Percentiles rank a stretch among this genome's conserved stretches.
These are phyloP conservation scores for Octonoba sinensis DNA, from an alignment of 2,888 invertebrate species.

Conservation along the genomic window DNA sequence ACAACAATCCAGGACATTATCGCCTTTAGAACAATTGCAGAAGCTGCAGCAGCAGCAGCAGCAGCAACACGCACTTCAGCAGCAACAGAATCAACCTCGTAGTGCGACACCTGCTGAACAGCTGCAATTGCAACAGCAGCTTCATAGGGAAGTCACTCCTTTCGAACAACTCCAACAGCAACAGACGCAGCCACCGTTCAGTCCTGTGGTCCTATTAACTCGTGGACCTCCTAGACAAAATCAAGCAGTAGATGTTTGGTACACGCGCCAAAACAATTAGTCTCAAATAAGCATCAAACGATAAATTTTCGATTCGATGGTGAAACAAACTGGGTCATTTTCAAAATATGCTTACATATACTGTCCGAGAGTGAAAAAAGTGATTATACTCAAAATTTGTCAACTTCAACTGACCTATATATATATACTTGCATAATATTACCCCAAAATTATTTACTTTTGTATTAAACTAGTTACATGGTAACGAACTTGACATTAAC, in stretches of 20 bases:
- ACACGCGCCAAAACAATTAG: conserved; percentile 38
- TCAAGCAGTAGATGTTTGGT: conserved; percentile 55
- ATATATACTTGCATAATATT: no score
- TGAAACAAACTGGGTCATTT: no score
- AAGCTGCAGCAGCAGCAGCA: not conserved
- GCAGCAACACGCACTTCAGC: not conserved
- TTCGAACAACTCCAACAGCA: conserved; percentile 43
- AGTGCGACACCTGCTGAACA: not conserved
- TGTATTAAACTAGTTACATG: no score
- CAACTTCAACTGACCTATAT: no score
- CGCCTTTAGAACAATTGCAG: not conserved
- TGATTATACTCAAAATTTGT: no score
- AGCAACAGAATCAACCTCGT: not conserved
- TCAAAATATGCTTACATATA: no score
- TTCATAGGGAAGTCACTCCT: not conserved
- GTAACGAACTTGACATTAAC: no score
- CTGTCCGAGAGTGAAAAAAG: no score
- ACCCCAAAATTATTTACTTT: no score
- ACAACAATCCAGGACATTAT: not conserved
- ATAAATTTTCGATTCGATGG: no score
- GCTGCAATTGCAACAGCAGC: not conserved
- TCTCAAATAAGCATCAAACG: no score
- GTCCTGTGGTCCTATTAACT: conserved; percentile 50
- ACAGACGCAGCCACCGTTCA: conserved; percentile 56
- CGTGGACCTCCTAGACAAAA: conserved; percentile 49